Base-by-base conservation (phyloP, 1,140 invertebrate species). In the Macrotrachela quadricornifera region DNA sequence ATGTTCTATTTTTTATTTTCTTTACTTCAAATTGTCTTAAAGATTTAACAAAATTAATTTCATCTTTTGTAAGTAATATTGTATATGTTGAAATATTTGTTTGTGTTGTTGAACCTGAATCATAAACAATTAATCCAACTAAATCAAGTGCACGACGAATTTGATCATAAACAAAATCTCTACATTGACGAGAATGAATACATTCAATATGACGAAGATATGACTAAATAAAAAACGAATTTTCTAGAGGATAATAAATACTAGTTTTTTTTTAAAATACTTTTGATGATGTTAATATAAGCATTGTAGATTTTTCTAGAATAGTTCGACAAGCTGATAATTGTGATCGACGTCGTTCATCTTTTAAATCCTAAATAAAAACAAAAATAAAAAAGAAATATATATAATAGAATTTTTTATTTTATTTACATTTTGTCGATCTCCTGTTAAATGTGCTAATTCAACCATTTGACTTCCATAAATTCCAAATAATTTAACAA, bases 401-500 rank as follows among this genome's bases (percentile, higher is more conserved):
- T 21, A 40, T 42, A 16, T 8, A 11, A 42, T 38, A 1, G 15
- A 38, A 21, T n/a, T 38, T 46, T 40, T 46, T 18, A n/a, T 1
- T 39, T 17, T 30, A 58, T 65, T 66, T 61, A 73, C 71, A 64
- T 71, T 72, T 62, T 73, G 71, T 57, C 71, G 59, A 55, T 72
- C 70, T 43, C 71, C 85, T 21, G 86, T 92, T 17, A 95, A 71
- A 68, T 94, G 83, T 13, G 90, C 90, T 54, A 97, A 70, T 64
- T 96, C 88, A 45, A 96, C 88, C 90, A 99, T 96, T 67, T 96
- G 87, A 11, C 80, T 82, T 6, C 92, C 92, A 70, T 96, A 96
- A 64, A 92, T 85, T 61, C 86, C 90, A 73, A 97, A 99, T 1
- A 46, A 39, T n/a, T 40, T 52, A n/a, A 52, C 45, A 40, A 52